Evolutionary conservation across 2,797 vertebrate species (phyloP).

Genomic region (Aplochiton taeniatus): DNA sequence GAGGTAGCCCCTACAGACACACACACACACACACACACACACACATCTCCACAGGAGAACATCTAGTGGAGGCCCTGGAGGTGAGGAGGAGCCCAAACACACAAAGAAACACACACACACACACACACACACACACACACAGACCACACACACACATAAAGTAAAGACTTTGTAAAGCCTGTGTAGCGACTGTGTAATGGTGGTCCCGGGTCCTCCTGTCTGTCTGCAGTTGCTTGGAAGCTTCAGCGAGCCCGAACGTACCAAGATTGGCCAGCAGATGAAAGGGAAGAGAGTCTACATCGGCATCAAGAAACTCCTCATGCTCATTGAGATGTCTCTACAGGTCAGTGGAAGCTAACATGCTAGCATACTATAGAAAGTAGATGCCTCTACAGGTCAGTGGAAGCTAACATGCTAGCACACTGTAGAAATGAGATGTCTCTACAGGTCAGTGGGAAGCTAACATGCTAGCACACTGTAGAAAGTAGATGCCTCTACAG

Average conservation of each 20-base stretch:
- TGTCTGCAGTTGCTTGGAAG: conserved; percentile 86
- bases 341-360: conserved; percentile 74
- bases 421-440: too few species aligned
- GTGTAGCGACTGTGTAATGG: not conserved
- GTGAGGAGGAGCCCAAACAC: not conserved
- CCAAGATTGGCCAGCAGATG: conserved; percentile 86
- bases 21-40: conserved; percentile 8
- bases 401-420: too few species aligned
- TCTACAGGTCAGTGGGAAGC: too few species aligned
- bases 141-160: not conserved
- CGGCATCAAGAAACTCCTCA: conserved; percentile 96
- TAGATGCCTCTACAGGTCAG: too few species aligned
- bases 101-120: conserved; percentile 8
- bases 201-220: conserved; percentile 5
- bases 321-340: conserved; percentile 97
- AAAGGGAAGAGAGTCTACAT: conserved; percentile 93
- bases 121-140: not conserved
- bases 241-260: conserved; percentile 91
- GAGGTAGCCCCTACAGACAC: conserved; percentile 78
- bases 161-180: not conserved
- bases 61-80: too few species aligned
- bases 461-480: too few species aligned
- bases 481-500: too few species aligned
- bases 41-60: not conserved
- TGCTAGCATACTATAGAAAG: not conserved